Evolutionary conservation across 2,113 vertebrate genomes (phyloP).

Genomic region (Gallinago undulata): DNA sequence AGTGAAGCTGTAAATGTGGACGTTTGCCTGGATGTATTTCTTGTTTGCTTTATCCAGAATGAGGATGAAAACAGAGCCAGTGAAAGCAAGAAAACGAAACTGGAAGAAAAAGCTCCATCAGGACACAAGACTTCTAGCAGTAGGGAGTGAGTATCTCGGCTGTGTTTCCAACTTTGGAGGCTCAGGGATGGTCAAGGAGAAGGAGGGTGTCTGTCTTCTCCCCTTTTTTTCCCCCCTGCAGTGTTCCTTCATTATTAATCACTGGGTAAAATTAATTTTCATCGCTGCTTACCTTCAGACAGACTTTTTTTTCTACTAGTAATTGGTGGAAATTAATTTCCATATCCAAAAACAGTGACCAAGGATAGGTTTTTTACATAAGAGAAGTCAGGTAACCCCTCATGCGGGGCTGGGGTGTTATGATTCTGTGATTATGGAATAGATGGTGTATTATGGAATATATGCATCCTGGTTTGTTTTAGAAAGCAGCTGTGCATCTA

Average conservation of each 20-base stretch:
- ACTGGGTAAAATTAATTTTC: not conserved
- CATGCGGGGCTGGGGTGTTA: not conserved
- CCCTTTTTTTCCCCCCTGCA: not conserved
- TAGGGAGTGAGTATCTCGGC: conserved; percentile 87
- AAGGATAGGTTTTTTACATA: not conserved
- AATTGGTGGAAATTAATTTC: not conserved
- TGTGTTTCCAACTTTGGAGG: not conserved
- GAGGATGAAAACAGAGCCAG: conserved; percentile 87
- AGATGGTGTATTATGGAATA: not conserved
- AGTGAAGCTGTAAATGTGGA: not conserved
- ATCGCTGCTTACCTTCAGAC: not conserved
- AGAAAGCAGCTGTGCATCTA: not conserved
- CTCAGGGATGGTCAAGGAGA: not conserved
- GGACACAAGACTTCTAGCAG: conserved; percentile 87
- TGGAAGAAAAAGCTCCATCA: conserved; percentile 87
- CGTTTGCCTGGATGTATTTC: not conserved
- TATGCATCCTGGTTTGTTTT: not conserved
- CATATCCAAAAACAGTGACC: not conserved
- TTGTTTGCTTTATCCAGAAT: conserved; percentile 77
- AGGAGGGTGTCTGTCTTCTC: not conserved
- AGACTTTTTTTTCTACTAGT: not conserved
- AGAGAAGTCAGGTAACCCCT: not conserved
- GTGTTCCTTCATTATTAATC: not conserved
- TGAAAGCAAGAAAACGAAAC: conserved; percentile 91
- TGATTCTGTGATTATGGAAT: not conserved